Base-by-base conservation (phyloP, 1,140 invertebrate genomes). In the Pseudomyrmex gracilis region DNA sequence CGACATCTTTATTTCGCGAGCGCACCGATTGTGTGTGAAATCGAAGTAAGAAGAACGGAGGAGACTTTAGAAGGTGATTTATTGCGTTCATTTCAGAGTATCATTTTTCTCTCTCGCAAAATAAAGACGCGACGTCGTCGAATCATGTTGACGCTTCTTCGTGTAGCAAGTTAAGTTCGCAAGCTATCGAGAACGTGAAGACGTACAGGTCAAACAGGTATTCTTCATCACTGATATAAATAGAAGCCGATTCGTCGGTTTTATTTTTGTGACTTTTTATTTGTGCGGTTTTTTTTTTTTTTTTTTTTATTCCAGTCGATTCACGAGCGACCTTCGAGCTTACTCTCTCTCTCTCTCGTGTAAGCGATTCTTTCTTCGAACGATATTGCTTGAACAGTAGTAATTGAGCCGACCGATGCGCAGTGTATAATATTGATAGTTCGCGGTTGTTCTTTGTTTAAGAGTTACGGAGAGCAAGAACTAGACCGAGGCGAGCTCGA, bases 201-300 rank as follows among this genome's bases (percentile, higher is more conserved):
- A 73, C 15, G 47, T 76, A 67, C 20, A 73, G 53, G 68, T 83
- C 73, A 53, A 66, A 78, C 82, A 83, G 73, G 73, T 78, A 78
- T 45, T 74, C 8, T 20, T 9, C 47, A 22, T 74, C 78, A 53
- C 22, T 71, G 66, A 71, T 80, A 71, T 70, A 80, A 80, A 80
- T 80, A 80, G 66, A 80, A 78, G 64, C 12, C n/a, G 66, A 71
- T 80, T 78, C n/a, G 15, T 5, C 8, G 8, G 22, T 74, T 74
- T 74, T 74, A 17, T 74, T 73, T 58, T 58, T 73, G 5, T 34
- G 34, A 34, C 34, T 73, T 49, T 74, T 49, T 63, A 20, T 74
- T 73, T 5, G 15, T 49, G 15, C 20, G 66, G 15, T 45, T 80
- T 80, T 58, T 70, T 49, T 70, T 58, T 47, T 47, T 49, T 70